Conservation (phyloP, 2,113 vertebrate species). For the Alces alces region DNA sequence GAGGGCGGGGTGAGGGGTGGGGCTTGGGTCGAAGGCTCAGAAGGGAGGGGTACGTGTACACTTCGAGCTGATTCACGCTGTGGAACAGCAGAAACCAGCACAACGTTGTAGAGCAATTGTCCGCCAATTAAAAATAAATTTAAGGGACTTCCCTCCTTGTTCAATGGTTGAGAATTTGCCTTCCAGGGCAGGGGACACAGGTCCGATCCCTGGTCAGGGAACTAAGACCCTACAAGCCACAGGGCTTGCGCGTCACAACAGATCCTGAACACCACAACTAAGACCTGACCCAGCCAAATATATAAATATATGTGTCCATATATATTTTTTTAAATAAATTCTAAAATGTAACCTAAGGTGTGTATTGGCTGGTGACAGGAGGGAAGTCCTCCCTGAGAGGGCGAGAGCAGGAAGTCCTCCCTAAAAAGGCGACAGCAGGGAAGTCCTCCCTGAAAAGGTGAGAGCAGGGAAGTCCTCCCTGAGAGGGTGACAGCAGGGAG, state of each 20-base stretch:
- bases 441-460: background rate
- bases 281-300: background rate
- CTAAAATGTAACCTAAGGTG: background rate
- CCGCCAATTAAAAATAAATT: background rate
- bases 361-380: background rate
- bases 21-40: background rate
- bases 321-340: background rate
- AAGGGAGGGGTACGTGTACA: no score
- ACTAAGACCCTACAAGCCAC: background rate
- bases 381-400: background rate
- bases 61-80: background rate
- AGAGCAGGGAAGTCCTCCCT: no score
- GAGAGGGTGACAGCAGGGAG: background rate
- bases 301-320: background rate
- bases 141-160: background rate
- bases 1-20: background rate
- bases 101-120: background rate
- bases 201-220: background rate
- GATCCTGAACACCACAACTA: background rate
- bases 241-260: fast-evolving
- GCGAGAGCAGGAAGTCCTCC: no score
- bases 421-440: fast-evolving
- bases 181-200: background rate
- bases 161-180: background rate
- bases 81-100: background rate